Evolutionary conservation across 2,888 invertebrate genomes (phyloP).

Genomic region (Neuroscelio doddi): DNA sequence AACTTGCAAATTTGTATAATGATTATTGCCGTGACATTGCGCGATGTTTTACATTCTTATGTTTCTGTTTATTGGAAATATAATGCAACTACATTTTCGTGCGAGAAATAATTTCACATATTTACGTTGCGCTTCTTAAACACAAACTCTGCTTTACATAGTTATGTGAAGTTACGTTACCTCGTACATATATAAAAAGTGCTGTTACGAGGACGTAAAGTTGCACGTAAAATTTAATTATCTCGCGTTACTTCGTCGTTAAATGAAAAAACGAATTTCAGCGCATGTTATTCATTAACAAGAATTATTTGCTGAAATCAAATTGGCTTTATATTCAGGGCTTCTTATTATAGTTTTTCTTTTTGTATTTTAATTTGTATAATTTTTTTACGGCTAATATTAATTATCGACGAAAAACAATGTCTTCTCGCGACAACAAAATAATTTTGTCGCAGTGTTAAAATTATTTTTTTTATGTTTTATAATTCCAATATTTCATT

Average conservation of each 20-base stretch:
- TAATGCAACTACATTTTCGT: background rate
- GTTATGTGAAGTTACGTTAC: constrained; percentile 1
- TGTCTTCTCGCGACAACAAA: too few relatives aligned
- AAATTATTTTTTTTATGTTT: too few relatives aligned
- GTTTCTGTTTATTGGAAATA: background rate
- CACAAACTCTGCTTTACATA: background rate
- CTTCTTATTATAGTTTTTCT: background rate
- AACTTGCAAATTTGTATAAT: background rate
- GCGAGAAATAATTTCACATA: background rate
- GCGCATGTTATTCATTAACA: background rate
- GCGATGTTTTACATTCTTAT: too few relatives aligned
- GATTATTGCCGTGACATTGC: background rate
- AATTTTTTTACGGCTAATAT: too few relatives aligned
- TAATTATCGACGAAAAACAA: background rate
- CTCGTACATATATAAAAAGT: background rate
- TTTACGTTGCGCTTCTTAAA: background rate
- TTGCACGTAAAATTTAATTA: constrained; percentile 3
- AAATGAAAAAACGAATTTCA: background rate
- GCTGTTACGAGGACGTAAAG: constrained; percentile 1
- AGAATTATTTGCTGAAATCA: background rate
- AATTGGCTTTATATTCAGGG: background rate
- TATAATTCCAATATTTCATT: too few relatives aligned
- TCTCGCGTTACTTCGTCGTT: background rate
- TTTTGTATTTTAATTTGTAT: too few relatives aligned
- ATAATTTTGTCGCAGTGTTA: too few relatives aligned